These are phyloP conservation scores for Callinectes sapidus DNA, from an alignment of 2,888 invertebrate genomes.

Conservation along the genomic window DNA sequence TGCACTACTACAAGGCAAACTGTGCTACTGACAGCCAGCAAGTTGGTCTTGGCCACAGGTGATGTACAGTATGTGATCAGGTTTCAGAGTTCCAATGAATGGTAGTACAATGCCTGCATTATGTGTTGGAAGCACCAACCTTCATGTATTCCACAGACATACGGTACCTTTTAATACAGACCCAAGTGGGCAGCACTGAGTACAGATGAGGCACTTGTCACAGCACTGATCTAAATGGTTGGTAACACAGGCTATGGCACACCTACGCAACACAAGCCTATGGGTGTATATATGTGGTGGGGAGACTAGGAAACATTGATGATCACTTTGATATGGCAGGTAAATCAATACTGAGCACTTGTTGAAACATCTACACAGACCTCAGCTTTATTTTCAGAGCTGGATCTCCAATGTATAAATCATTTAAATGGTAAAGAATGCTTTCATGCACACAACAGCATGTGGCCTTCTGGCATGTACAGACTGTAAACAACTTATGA, in stretches of 20 bases:
- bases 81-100: not conserved
- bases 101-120: not conserved
- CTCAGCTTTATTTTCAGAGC: not conserved
- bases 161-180: not conserved
- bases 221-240: constrained; percentile 20
- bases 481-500: not conserved
- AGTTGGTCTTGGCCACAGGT: not conserved
- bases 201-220: constrained; percentile 30
- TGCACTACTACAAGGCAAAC: not conserved
- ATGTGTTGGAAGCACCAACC: not conserved
- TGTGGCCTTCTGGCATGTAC: no score
- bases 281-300: not conserved
- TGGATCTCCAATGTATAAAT: not conserved
- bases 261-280: not conserved
- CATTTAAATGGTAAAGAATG: not conserved
- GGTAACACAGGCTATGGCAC: not conserved
- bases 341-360: not conserved
- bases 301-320: not conserved
- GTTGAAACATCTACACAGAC: not conserved
- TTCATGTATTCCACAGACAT: not conserved
- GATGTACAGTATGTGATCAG: not conserved
- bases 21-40: not conserved
- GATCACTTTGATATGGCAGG: not conserved
- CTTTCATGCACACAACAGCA: not conserved
- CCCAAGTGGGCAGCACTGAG: not conserved